phyloP scores from a whole-genome alignment of 2,888 invertebrate genomes.

The Eupithecia vulgata region DNA sequence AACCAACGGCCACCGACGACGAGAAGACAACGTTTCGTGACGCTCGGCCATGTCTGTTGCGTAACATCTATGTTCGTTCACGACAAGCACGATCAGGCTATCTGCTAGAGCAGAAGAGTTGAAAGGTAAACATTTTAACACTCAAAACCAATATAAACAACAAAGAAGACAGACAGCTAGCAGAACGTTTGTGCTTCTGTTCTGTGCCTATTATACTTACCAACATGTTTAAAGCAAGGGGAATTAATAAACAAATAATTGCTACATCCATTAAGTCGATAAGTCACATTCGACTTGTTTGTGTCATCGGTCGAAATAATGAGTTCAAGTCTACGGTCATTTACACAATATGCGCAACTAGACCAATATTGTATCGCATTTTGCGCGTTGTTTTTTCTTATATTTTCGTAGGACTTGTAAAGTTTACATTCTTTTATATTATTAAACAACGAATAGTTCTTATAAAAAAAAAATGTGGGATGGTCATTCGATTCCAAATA shows the following conservation, averaged over 20 bases:
- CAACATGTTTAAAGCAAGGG: background rate
- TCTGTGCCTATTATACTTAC: background rate
- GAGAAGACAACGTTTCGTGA: constrained; percentile 74
- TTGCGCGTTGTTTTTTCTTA: constrained; percentile 47
- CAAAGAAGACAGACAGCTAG: constrained; percentile 10
- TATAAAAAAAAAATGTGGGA: background rate
- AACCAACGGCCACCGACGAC: constrained; percentile 54
- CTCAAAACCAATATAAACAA: constrained; percentile 10
- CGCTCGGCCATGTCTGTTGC: constrained; percentile 66
- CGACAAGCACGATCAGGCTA: constrained; percentile 55
- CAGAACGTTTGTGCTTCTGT: constrained; percentile 1
- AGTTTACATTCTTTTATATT: background rate
- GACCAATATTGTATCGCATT: constrained; percentile 71
- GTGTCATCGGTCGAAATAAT: constrained; percentile 65
- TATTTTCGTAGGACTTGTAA: constrained; percentile 33
- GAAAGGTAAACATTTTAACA: constrained; percentile 29
- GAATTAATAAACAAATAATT: background rate
- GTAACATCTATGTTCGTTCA: constrained; percentile 61
- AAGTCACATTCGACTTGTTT: constrained; percentile 45
- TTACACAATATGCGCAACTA: constrained; percentile 76
- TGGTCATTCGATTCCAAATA: background rate
- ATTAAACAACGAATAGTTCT: background rate
- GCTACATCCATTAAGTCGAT: background rate
- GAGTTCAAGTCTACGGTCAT: constrained; percentile 80
- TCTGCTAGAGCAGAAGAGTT: constrained; percentile 38